Percentiles rank a stretch among this genome's conserved stretches.
Conservation (phyloP, 2,113 vertebrate species). For the Climacteris rufus region DNA sequence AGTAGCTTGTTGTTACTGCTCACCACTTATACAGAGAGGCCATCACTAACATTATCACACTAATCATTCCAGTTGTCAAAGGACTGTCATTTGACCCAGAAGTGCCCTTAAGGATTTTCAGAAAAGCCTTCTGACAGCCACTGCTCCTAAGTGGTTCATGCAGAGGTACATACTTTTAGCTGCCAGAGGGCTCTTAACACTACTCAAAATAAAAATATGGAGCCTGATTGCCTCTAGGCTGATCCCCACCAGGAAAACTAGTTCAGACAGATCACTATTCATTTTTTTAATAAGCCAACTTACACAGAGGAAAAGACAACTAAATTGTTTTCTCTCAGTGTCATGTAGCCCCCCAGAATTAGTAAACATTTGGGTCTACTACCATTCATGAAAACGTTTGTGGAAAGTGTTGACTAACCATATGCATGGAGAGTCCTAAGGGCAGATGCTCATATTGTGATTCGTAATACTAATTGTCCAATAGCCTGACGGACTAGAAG, state of each 20-base stretch:
- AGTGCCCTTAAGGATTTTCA: neutral
- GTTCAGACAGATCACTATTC: neutral
- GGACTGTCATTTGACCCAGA: neutral
- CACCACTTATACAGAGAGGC: neutral
- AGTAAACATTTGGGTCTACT: neutral
- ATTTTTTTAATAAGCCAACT: neutral
- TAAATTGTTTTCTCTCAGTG: neutral
- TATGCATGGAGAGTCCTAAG: accelerated
- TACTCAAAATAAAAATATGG: neutral
- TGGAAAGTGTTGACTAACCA: neutral
- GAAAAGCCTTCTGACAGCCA: neutral
- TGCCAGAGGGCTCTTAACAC: neutral
- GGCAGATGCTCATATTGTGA: neutral
- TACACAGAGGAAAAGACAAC: neutral
- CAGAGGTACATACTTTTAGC: neutral
- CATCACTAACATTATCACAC: neutral
- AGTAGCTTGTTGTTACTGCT: neutral
- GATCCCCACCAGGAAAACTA: neutral
- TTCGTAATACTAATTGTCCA: neutral
- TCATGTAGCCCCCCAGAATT: neutral
- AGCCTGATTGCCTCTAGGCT: neutral
- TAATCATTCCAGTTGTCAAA: neutral
- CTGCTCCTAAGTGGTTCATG: neutral
- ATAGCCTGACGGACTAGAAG: neutral
- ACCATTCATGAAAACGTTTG: neutral